These are phyloP conservation scores for Isaurus tuberculatus DNA, from an alignment of 92 coral and sea anemone genomes.

Conservation along the genomic window DNA sequence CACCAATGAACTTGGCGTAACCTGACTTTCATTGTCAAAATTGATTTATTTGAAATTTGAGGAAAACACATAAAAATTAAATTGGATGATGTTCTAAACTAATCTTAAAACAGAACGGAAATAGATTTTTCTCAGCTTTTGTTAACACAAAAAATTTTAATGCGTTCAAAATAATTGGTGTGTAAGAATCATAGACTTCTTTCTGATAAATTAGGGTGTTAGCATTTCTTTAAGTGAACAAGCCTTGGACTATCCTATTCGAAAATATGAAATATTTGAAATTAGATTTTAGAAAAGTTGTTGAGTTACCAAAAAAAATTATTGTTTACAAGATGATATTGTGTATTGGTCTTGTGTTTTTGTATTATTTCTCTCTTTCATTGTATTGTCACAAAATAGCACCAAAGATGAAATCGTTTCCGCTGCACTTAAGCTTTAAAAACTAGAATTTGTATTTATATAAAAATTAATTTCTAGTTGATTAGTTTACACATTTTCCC, in stretches of 20 bases:
- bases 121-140: not conserved
- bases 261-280: not conserved
- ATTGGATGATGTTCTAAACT: not conserved
- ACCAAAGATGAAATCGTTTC: not conserved
- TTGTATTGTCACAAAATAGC: not conserved
- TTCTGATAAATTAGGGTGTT: not conserved
- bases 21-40: not conserved
- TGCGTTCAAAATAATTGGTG: not conserved
- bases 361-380: not conserved
- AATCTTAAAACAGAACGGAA: not conserved
- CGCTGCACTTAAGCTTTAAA: not conserved
- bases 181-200: not conserved
- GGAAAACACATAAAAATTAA: not conserved
- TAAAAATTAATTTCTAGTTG: not conserved
- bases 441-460: not conserved
- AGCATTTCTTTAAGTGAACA: not conserved
- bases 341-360: not conserved
- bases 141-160: not conserved
- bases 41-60: not conserved
- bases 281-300: not conserved
- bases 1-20: not conserved
- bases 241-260: not conserved
- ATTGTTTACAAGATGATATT: not conserved
- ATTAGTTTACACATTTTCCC: not conserved
- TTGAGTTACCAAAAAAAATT: not conserved